A percentile compares a stretch with the other conserved stretches of the same genome.
Conservation (phyloP, 2,113 vertebrate species). For the Neolamprologus ventralis region DNA sequence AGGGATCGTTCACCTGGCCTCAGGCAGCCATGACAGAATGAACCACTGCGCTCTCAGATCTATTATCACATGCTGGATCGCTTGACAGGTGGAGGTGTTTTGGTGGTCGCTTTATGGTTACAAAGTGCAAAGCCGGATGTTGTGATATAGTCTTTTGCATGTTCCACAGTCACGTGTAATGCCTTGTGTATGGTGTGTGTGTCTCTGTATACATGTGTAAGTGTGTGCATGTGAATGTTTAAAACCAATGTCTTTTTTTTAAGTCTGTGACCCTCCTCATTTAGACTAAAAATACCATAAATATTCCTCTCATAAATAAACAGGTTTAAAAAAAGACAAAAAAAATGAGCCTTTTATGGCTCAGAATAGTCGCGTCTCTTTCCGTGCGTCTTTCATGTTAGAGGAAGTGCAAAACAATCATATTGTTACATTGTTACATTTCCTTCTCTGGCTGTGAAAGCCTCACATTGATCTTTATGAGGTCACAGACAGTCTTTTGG, state of each 20-base stretch:
- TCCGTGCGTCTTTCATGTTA: conserved; percentile 71
- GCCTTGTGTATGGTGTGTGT: not conserved
- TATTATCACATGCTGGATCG: conserved; percentile 47
- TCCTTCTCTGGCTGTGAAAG: conserved; percentile 71
- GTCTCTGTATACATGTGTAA: not conserved
- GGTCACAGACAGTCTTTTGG: conserved; percentile 48
- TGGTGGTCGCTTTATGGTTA: conserved; percentile 31
- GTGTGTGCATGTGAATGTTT: not conserved
- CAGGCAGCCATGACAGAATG: conserved; percentile 44
- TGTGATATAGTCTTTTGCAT: conserved; percentile 18
- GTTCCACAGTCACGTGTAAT: not conserved
- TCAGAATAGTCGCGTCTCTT: conserved; percentile 65
- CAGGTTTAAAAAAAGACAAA: conserved; percentile 68
- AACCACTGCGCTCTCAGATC: conserved; percentile 9
- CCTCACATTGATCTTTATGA: conserved; percentile 70
- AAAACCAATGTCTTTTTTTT: conserved; percentile 15
- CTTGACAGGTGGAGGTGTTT: conserved; percentile 43
- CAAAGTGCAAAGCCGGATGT: conserved; percentile 48
- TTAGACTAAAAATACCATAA: conserved; percentile 66
- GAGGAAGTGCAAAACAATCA: conserved; percentile 75
- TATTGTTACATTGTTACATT: conserved; percentile 82
- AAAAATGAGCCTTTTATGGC: conserved; percentile 67
- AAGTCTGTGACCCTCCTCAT: conserved; percentile 51
- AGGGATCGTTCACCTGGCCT: conserved; percentile 45
- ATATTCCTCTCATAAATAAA: conserved; percentile 69